Conservation (phyloP, 2,888 invertebrate species). For the Euphydryas editha region DNA sequence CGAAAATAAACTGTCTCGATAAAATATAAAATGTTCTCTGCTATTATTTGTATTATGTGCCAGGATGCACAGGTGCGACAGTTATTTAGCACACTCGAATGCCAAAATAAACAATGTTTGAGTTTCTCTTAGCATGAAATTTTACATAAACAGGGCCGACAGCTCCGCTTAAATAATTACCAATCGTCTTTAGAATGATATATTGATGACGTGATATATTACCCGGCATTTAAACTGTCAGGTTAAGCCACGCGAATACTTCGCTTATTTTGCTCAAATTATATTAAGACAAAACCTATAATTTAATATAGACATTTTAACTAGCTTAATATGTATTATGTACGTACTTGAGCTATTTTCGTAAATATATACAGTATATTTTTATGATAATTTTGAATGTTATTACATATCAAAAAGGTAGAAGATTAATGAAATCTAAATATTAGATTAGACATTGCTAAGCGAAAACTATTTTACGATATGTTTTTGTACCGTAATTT, state of each 20-base stretch:
- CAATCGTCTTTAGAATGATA: constrained; percentile 32
- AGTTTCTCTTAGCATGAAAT: constrained; percentile 46
- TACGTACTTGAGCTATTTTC: too few species aligned
- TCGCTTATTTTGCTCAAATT: constrained; percentile 15
- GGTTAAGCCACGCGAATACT: constrained; percentile 7
- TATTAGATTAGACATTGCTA: not conserved
- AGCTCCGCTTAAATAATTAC: constrained; percentile 41
- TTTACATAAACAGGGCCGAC: constrained; percentile 48
- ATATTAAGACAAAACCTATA: constrained; percentile 5
- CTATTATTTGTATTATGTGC: constrained; percentile 45
- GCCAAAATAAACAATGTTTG: constrained; percentile 53
- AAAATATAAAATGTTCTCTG: constrained; percentile 15
- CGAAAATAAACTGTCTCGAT: constrained; percentile 20
- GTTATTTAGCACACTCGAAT: constrained; percentile 48
- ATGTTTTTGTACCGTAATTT: not conserved
- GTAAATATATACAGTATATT: too few species aligned
- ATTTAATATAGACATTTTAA: not conserved
- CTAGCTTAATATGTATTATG: not conserved
- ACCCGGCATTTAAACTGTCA: constrained; percentile 3
- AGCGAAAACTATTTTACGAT: not conserved
- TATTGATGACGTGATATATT: constrained; percentile 30
- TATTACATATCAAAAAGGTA: too few species aligned
- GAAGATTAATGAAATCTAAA: too few species aligned
- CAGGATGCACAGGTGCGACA: constrained; percentile 55
- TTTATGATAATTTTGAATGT: too few species aligned